Evolutionary conservation across 2,888 invertebrate genomes (phyloP).

Genomic region (Parascotia fuliginaria): DNA sequence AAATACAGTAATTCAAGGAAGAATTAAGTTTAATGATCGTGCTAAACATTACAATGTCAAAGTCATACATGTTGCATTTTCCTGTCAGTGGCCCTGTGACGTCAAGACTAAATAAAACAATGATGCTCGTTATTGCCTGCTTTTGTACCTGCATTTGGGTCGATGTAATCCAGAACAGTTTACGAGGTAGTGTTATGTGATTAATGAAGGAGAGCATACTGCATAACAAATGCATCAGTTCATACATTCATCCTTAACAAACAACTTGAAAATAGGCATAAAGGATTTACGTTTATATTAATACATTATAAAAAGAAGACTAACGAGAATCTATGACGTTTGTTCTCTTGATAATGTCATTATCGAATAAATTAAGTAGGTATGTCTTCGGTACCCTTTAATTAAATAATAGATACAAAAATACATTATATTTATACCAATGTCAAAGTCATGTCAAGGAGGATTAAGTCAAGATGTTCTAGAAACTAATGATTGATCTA

Average conservation of each 20-base stretch:
- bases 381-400: no score
- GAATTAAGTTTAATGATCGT: constrained; percentile 58
- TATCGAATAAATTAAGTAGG: no score
- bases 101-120: constrained; percentile 48
- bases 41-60: constrained; percentile 58
- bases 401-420: no score
- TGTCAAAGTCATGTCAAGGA: no score
- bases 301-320: neutral
- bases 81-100: constrained; percentile 45
- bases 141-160: constrained; percentile 23
- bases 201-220: constrained; percentile 10
- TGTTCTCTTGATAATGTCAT: no score
- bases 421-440: no score
- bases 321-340: neutral
- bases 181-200: neutral
- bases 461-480: no score
- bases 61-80: constrained; percentile 45
- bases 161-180: constrained; percentile 3
- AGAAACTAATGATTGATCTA: no score
- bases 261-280: neutral
- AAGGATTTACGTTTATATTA: neutral
- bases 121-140: constrained; percentile 39
- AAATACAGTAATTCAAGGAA: constrained; percentile 51
- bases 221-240: neutral
- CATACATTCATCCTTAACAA: neutral